Evolutionary conservation across 2,888 invertebrate species (phyloP).

Genomic region (Vanessa cardui): DNA sequence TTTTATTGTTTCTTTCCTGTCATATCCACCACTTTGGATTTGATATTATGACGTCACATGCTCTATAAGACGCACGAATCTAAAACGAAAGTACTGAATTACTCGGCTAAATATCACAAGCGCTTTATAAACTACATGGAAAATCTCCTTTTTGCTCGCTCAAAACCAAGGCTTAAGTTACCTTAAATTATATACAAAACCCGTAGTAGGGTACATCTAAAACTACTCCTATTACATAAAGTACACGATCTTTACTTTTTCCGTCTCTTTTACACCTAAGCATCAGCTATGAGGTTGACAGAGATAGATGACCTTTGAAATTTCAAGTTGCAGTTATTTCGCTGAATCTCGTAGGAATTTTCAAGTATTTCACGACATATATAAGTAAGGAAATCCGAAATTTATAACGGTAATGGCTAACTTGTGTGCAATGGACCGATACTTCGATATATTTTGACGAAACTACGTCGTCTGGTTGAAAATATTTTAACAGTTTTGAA

Average conservation of each 20-base stretch:
- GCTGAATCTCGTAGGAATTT: slow-evolving; percentile 31
- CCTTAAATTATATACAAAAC: slow-evolving; percentile 5
- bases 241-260: slow-evolving; percentile 24
- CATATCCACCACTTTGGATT: no score
- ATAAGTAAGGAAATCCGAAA: slow-evolving; percentile 39
- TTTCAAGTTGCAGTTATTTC: slow-evolving; percentile 23
- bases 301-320: slow-evolving; percentile 22
- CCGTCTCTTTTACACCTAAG: slow-evolving; percentile 11
- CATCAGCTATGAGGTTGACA: slow-evolving; percentile 17
- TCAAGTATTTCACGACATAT: slow-evolving; percentile 41
- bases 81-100: no score
- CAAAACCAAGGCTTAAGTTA: not conserved
- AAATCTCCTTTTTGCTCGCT: no score
- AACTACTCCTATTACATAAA: slow-evolving; percentile 17
- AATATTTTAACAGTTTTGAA: not conserved
- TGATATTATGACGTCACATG: no score
- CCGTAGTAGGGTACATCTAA: slow-evolving; percentile 12
- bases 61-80: no score
- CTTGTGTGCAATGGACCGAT: slow-evolving; percentile 22
- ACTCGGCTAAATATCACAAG: no score
- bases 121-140: no score
- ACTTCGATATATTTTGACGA: slow-evolving; percentile 20
- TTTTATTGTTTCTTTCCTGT: no score
- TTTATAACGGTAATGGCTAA: slow-evolving; percentile 32
- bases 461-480: not conserved